These are phyloP conservation scores for Halesus radiatus DNA, from an alignment of 1,140 invertebrate species.

Conservation along the genomic window DNA sequence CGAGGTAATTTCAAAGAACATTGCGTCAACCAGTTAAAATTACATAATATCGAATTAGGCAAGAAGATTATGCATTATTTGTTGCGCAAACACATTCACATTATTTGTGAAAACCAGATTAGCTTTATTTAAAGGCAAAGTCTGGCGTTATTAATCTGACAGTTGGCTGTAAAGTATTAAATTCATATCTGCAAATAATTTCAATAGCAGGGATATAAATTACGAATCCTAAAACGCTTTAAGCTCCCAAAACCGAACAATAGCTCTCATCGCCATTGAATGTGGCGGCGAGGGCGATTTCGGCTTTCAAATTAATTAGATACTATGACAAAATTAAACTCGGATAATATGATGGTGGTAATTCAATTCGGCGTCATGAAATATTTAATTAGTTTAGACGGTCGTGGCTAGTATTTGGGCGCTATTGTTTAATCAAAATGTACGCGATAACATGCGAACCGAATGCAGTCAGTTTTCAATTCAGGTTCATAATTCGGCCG, in stretches of 20 bases:
- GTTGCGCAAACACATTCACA: too few relatives aligned
- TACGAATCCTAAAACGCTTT: constrained; percentile 57
- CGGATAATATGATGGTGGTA: constrained; percentile 44
- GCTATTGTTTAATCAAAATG: constrained; percentile 38
- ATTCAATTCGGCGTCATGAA: constrained; percentile 47
- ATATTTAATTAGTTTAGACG: constrained; percentile 50
- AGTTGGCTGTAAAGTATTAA: background rate
- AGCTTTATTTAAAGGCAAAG: too few relatives aligned
- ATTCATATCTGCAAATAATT: constrained; percentile 40
- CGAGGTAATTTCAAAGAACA: too few relatives aligned
- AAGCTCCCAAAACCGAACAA: constrained; percentile 53
- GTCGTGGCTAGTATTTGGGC: constrained; percentile 21
- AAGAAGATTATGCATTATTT: too few relatives aligned
- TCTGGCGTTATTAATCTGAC: too few relatives aligned
- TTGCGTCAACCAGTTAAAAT: too few relatives aligned
- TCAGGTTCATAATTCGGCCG: constrained; percentile 27
- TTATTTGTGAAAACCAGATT: too few relatives aligned
- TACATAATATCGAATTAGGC: too few relatives aligned
- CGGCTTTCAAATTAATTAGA: constrained; percentile 54
- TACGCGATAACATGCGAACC: constrained; percentile 29
- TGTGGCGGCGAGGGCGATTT: constrained; percentile 33
- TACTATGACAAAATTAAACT: constrained; percentile 56
- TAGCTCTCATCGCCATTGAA: constrained; percentile 35
- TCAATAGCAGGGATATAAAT: constrained; percentile 51
- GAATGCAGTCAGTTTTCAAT: constrained; percentile 27